Evolutionary conservation across 2,113 vertebrate species (phyloP), one percentile per base, ranked within the genome.

Genomic region (Oenanthe oenanthe): DNA sequence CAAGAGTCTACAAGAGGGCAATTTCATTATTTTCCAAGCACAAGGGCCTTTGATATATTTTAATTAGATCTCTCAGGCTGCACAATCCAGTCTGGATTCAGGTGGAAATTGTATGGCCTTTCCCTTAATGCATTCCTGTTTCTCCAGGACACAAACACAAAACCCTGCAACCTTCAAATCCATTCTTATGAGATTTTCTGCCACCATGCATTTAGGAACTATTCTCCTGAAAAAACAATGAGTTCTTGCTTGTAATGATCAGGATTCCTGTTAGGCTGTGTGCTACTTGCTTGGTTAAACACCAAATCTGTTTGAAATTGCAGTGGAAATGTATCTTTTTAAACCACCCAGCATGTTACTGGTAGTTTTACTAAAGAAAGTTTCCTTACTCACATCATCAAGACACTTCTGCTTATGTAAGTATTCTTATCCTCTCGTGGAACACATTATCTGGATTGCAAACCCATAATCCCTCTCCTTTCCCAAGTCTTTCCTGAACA

Each of bases 1-100:
- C 0, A 0, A 82, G 21, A 83, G 13, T 40, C 34, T 62, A 10
- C 26, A 17, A 8, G 38, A 32, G 36, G 38, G 1, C 3, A 57
- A 22, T 38, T 83, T 29, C 38, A 73, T 14, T n/a, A 25, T 40
- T 72, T 77, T 48, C 21, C 36, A 80, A 22, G 28, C 34, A 53
- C 16, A 28, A 82, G 17, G 17, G 21, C 15, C 38, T 85, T 56
- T 73, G 21, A 7, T 6, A 5, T 45, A 31, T 50, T 73, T 47
- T 9, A 34, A 18, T 3, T 82, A 11, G 48, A 24, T 60, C 29
- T 40, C 5, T 25, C 24, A 60, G 40, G 43, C 20, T 72, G 28
- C 13, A 28, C 31, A 73, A 81, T 10, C 18, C 29, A 43, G 18
- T 63, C 47, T 71, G 22, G 43, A 72, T 42, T 85, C 50, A 63